Conservation (phyloP, 2,113 vertebrate species). For the Brachypteracias leptosomus region DNA sequence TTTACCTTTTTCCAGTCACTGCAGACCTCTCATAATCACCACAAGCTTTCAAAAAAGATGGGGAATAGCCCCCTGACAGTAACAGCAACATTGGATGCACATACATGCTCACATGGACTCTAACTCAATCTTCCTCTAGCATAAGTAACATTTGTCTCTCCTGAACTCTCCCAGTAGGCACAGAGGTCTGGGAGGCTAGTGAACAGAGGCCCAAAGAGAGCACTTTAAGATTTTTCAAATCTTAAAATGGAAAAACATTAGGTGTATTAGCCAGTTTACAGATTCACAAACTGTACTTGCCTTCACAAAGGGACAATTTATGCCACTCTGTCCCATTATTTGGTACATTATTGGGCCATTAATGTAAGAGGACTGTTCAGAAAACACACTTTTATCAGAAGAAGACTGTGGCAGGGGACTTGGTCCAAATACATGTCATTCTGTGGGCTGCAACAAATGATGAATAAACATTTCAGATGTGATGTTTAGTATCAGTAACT, state of each 20-base stretch:
- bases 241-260: neutral
- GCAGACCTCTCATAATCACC: neutral
- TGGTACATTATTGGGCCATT: neutral
- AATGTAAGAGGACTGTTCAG: neutral
- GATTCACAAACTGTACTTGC: neutral
- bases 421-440: neutral
- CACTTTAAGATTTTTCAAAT: neutral
- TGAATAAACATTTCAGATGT: neutral
- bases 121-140: neutral
- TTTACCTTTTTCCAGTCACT: neutral
- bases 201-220: neutral
- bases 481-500: neutral
- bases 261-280: neutral
- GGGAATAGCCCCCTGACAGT: neutral
- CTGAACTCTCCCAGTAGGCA: neutral
- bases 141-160: neutral
- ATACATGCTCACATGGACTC: neutral
- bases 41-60: neutral
- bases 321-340: neutral
- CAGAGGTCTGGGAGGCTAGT: neutral
- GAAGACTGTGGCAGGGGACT: neutral
- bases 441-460: neutral
- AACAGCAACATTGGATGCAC: neutral
- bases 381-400: neutral
- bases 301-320: neutral